phyloP scores from a whole-genome alignment of 2,797 vertebrate species.

The Gambelia wislizenii region DNA sequence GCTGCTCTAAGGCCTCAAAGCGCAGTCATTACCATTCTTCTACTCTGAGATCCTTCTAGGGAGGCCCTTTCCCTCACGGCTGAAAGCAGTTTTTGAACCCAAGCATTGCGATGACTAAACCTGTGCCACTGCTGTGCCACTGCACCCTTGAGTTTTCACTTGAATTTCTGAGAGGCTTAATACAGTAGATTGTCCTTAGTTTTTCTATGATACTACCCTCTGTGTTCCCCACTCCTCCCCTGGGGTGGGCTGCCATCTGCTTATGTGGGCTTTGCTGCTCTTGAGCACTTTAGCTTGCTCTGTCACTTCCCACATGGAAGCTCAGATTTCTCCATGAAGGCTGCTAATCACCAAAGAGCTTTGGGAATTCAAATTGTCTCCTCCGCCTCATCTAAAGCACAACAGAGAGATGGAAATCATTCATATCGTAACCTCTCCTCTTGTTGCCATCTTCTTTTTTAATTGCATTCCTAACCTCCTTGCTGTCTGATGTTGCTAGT shows the following conservation, averaged over 20 bases:
- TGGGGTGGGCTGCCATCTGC: not conserved
- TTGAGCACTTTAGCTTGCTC: not conserved
- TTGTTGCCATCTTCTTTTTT: slow-evolving; percentile 27
- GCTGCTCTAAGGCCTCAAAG: not conserved
- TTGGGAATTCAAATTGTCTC: slow-evolving; percentile 49
- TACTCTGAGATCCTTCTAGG: not conserved
- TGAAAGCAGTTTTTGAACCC: not conserved
- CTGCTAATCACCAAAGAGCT: slow-evolving; percentile 39
- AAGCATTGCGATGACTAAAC: not conserved
- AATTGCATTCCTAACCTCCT: slow-evolving; percentile 50
- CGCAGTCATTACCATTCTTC: not conserved
- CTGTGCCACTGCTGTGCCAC: no score
- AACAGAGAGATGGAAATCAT: slow-evolving; percentile 41
- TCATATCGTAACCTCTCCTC: slow-evolving; percentile 32
- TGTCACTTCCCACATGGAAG: not conserved
- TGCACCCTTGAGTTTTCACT: not conserved
- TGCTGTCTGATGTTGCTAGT: slow-evolving; percentile 25
- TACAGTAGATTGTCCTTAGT: not conserved
- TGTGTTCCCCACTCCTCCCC: not conserved
- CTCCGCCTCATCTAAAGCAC: slow-evolving; percentile 32
- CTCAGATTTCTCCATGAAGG: slow-evolving; percentile 28
- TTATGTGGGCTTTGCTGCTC: not conserved
- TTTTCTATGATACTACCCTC: not conserved
- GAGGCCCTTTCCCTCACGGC: not conserved
- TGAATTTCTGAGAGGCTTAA: not conserved